Conservation (phyloP, 2,797 vertebrate species). For the Acanthornis magna region DNA sequence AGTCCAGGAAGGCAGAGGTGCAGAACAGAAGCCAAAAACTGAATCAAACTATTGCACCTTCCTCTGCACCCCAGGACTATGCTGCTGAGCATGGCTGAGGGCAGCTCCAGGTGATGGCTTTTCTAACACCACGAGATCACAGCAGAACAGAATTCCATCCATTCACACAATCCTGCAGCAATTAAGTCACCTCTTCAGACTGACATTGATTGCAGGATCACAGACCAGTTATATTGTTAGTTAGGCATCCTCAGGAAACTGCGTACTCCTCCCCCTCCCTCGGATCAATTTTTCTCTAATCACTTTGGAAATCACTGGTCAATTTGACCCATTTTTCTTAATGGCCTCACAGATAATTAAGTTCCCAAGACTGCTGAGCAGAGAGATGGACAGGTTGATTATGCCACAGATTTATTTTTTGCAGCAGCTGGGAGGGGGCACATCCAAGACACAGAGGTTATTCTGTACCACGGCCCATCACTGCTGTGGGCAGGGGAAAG, state of each 20-base stretch:
- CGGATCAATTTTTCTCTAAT: background rate
- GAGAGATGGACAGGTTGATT: background rate
- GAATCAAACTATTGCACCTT: background rate
- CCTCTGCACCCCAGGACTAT: fast-evolving
- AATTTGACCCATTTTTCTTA: background rate
- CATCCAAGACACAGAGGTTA: background rate
- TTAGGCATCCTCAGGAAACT: background rate
- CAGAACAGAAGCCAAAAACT: background rate
- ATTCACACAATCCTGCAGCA: background rate
- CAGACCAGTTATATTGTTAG: background rate
- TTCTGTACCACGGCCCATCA: background rate
- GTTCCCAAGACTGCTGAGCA: background rate
- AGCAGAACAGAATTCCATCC: background rate
- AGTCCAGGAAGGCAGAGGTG: background rate
- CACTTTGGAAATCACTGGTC: background rate
- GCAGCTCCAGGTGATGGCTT: background rate
- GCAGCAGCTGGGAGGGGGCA: background rate
- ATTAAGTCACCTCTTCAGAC: background rate
- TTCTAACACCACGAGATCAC: fast-evolving
- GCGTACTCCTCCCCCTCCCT: background rate
- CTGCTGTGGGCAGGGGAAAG: background rate
- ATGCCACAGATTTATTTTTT: background rate
- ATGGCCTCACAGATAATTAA: background rate
- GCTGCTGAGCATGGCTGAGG: background rate
- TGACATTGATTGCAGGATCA: background rate